Conservation (phyloP, 2,113 vertebrate genomes). For the Ciconia boyciana region DNA sequence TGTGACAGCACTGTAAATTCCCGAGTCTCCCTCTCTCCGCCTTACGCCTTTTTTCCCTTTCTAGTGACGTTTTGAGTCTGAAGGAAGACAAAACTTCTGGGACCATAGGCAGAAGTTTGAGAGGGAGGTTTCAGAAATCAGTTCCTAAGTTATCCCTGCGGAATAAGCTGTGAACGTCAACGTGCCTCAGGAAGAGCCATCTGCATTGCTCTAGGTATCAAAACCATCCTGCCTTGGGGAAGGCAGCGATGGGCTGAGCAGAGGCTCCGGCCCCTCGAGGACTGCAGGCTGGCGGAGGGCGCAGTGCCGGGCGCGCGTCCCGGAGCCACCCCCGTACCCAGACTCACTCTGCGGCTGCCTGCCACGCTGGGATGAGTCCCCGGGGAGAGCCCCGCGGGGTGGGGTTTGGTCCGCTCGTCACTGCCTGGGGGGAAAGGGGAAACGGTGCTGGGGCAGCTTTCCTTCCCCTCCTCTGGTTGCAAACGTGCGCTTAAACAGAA, state of each 20-base stretch:
- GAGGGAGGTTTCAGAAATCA: not conserved
- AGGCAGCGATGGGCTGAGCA: fast-evolving
- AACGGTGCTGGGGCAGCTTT: not conserved
- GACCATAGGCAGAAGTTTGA: fast-evolving
- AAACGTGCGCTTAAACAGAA: fast-evolving
- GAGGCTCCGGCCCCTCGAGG: not conserved
- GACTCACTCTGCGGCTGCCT: fast-evolving
- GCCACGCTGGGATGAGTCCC: not conserved
- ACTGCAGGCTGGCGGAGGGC: too few relatives aligned
- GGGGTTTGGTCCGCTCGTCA: fast-evolving
- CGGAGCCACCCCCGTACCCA: fast-evolving
- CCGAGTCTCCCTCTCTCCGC: fast-evolving
- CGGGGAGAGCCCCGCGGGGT: fast-evolving
- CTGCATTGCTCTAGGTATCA: fast-evolving
- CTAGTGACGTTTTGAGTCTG: fast-evolving
- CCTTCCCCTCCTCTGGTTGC: not conserved
- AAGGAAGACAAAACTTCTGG: not conserved
- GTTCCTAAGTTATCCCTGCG: fast-evolving
- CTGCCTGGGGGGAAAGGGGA: not conserved
- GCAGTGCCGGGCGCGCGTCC: not conserved
- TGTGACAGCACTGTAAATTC: fast-evolving
- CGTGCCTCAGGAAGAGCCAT: fast-evolving
- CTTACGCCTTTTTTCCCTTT: too few relatives aligned
- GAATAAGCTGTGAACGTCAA: not conserved
- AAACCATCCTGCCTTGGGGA: too few relatives aligned